Conservation (phyloP, 2,113 vertebrate genomes). For the Microcebus jonahi region DNA sequence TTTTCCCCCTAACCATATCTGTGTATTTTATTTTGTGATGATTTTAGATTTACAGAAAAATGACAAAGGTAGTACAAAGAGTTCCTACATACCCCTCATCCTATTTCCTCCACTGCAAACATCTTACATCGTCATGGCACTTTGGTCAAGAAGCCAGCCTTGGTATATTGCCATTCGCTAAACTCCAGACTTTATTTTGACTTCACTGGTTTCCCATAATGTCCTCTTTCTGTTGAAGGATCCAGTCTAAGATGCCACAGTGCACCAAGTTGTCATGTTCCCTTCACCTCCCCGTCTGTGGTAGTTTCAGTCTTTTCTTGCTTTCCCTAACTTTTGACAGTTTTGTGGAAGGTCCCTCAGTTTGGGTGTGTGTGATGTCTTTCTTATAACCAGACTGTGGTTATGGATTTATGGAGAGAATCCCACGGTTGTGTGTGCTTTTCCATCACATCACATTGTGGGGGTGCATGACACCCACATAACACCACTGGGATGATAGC, state of each 20-base stretch:
- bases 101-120: fast-evolving
- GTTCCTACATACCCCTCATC: fast-evolving
- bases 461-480: neutral
- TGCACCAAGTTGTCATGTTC: fast-evolving
- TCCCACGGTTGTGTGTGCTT: neutral
- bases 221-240: neutral
- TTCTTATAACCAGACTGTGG: neutral
- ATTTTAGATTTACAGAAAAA: neutral
- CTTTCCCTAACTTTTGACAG: neutral
- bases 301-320: neutral
- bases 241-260: too few relatives aligned
- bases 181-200: neutral
- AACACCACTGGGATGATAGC: too few relatives aligned
- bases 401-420: neutral
- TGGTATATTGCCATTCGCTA: fast-evolving
- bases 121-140: fast-evolving
- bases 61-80: neutral
- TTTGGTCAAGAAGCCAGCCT: neutral
- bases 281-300: neutral
- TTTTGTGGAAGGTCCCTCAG: neutral
- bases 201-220: neutral
- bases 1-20: neutral
- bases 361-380: neutral
- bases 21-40: neutral
- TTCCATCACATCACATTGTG: fast-evolving